Evolutionary conservation across 2,113 vertebrate genomes (phyloP).

Genomic region (Nerophis lumbriciformis): DNA sequence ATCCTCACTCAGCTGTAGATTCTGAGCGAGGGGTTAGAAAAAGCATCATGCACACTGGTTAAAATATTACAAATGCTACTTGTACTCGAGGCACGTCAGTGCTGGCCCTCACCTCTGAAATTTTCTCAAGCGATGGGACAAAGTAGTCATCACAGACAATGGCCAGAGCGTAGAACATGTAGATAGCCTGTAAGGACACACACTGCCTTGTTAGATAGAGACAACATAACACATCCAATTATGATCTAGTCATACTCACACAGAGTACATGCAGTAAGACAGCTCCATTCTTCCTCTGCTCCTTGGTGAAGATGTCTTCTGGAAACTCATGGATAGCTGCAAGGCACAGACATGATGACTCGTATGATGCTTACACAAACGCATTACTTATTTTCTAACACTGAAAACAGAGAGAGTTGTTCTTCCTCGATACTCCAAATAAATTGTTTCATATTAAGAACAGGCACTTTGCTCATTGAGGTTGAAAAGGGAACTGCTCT

Average conservation of each 20-base stretch:
- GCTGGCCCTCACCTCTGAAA: constrained; percentile 64
- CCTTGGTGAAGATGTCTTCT: constrained; percentile 68
- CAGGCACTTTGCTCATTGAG: too few relatives aligned
- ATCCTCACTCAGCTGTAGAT: constrained; percentile 76
- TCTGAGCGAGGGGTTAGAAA: constrained; percentile 42
- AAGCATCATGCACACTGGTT: not conserved
- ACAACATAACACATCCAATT: not conserved
- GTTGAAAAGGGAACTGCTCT: too few relatives aligned
- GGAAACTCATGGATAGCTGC: constrained; percentile 75
- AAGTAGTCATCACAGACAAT: constrained; percentile 78
- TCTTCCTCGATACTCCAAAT: not conserved
- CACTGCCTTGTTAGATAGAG: constrained; percentile 2
- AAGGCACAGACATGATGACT: constrained; percentile 1
- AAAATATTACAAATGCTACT: not conserved
- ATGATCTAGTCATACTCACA: constrained; percentile 46
- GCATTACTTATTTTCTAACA: not conserved
- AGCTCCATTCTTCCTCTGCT: constrained; percentile 70
- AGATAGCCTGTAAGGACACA: constrained; percentile 64
- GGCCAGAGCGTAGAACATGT: constrained; percentile 77
- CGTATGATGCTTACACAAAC: not conserved
- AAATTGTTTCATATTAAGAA: not conserved
- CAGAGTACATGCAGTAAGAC: constrained; percentile 73
- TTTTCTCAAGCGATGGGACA: constrained; percentile 77
- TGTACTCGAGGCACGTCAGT: not conserved
- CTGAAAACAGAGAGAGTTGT: not conserved